Evolutionary conservation across 1,140 invertebrate species (phyloP).

Genomic region (Bombus soroeensis): DNA sequence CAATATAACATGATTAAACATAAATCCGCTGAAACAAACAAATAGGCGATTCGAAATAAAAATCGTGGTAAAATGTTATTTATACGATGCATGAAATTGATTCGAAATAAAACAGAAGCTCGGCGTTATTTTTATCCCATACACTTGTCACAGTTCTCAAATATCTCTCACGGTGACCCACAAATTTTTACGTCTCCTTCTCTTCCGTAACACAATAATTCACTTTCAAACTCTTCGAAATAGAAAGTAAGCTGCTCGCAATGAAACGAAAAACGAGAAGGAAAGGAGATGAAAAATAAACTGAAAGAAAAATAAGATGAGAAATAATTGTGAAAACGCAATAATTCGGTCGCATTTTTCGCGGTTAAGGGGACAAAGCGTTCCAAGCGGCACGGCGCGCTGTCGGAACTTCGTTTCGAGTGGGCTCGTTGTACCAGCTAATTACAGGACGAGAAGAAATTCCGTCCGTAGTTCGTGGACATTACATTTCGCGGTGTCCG

Average conservation of each 20-base stretch:
- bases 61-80: background rate
- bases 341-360: background rate
- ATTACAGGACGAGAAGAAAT: constrained; percentile 59
- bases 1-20: too few species aligned
- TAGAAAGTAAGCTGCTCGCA: too few species aligned
- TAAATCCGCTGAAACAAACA: background rate
- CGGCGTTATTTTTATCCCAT: background rate
- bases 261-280: too few species aligned
- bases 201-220: background rate
- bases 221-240: background rate
- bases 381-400: background rate
- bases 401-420: constrained; percentile 24
- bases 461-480: constrained; percentile 19
- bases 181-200: background rate
- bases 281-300: background rate
- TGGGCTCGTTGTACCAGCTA: constrained; percentile 34
- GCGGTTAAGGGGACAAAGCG: background rate
- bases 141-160: background rate
- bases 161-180: background rate
- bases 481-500: constrained; percentile 60
- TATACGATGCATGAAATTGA: background rate
- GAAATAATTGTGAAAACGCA: background rate
- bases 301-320: too few species aligned
- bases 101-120: background rate
- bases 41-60: background rate